A percentile compares a stretch with the other conserved stretches of the same genome.
These are phyloP conservation scores for Nephrotoma guestfalica DNA, from an alignment of 2,888 invertebrate species.

Conservation along the genomic window DNA sequence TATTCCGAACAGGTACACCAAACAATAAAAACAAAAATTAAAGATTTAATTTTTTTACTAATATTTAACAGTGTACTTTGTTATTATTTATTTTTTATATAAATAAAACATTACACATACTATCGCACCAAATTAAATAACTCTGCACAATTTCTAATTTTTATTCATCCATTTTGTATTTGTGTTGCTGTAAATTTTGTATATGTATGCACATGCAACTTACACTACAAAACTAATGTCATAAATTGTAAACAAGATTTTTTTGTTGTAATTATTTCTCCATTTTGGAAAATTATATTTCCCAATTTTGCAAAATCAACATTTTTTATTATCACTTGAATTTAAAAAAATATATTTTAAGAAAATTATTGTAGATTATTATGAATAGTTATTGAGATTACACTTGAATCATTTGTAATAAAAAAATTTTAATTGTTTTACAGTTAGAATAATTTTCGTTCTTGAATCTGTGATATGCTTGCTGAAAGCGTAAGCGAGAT, in stretches of 20 bases:
- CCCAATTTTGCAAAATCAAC: neutral
- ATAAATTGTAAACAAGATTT: slow-evolving; percentile 19
- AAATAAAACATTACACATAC: neutral
- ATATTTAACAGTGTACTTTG: neutral
- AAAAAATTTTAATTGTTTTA: neutral
- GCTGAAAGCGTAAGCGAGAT: neutral
- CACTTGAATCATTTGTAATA: neutral
- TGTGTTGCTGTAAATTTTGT: neutral
- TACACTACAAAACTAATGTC: slow-evolving; percentile 13
- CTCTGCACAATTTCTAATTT: neutral
- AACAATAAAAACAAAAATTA: neutral
- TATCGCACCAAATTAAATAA: neutral
- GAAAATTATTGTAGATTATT: neutral
- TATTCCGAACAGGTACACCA: neutral
- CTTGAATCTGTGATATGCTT: neutral
- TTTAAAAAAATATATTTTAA: neutral
- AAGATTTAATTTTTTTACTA: neutral
- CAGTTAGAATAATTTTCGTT: neutral
- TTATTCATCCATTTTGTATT: neutral
- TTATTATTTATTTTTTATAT: neutral
- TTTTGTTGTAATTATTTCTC: slow-evolving; percentile 1
- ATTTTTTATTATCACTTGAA: neutral
- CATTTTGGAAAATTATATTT: neutral
- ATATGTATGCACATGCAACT: neutral
- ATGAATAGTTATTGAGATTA: neutral